Conservation (phyloP, 1,140 invertebrate genomes). For the Apis mellifera region Amel_HAv3.1 CM009944.2:10542001-10542500, state of each 20-base stretch:
- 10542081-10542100: slow-evolving; percentile 39
- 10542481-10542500: too few species aligned
- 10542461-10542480: too few species aligned
- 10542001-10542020: slow-evolving; percentile 24
- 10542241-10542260: not conserved
- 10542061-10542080: slow-evolving; percentile 44
- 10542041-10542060: slow-evolving; percentile 21
- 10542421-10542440: too few species aligned
- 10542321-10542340: not conserved
- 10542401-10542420: too few species aligned
- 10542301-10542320: not conserved
- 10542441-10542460: too few species aligned
- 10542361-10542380: too few species aligned
- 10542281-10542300: not conserved
- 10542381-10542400: too few species aligned
- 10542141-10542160: not conserved
- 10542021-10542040: slow-evolving; percentile 12
- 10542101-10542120: slow-evolving; percentile 36
- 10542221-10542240: slow-evolving; percentile 18
- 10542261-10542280: too few species aligned
- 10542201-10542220: not conserved
- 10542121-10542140: not conserved
- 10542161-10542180: not conserved
- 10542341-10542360: too few species aligned
- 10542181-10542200: not conserved